Base-by-base conservation (phyloP, 2,797 vertebrate species). In the Poeciliopsis gracilis region DNA sequence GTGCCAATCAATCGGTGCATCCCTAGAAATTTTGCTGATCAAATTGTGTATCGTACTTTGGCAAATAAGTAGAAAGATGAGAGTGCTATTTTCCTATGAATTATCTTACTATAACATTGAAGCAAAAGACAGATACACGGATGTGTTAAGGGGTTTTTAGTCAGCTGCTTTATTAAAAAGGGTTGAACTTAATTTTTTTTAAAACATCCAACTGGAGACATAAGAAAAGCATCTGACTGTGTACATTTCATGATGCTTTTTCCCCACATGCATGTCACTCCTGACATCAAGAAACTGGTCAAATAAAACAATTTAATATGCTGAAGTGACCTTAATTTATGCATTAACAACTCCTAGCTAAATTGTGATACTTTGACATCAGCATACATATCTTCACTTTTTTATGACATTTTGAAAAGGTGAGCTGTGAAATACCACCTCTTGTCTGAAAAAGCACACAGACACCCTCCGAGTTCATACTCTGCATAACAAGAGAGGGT, bases 331-430 rank as follows among this genome's bases (percentile, higher is more conserved):
- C 43, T 46, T n/a, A 59, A 79, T 46, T 77, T 20, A 5, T 36
- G 18, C n/a, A 63, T 71, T 72, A 81, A 78, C 72, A 76, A 82
- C 82, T 83, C 45, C 82, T 82, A 71, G 13, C 70, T 25, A 61
- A 74, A 71, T 53, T 81, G 72, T 85, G 66, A 84, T 82, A 86
- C 87, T 84, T 84, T 84, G 73, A 87, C 79, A 84, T 70, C 77
- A 76, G 71, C 69, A 83, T 82, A 77, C 84, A 80, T 41, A 81
- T 81, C 77, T 81, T 82, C 79, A 77, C 79, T 79, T 67, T 78
- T 90, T 43, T 57, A 11, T 89, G 87, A 84, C 89, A 90, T 92
- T 93, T 91, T 82, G 76, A 81, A 91, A 92, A 92, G 88, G 87
- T 88, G 82, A 89, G 72, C 71, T 3, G 46, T 81, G 79, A 90